phyloP scores from a whole-genome alignment of 2,888 invertebrate genomes.

The Leptothorax acervorum region DNA sequence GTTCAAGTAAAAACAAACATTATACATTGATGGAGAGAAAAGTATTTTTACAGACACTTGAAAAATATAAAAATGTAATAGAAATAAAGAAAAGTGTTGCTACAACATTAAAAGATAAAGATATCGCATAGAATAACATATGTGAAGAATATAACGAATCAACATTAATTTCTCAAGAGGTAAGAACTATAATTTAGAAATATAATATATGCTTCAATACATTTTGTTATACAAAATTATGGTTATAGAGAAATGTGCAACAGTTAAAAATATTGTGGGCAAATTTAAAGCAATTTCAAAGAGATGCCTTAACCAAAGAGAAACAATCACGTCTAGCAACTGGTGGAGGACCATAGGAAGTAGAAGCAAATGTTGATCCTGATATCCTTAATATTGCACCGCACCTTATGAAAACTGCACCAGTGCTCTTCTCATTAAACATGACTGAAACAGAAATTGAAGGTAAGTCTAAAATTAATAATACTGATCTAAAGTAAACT shows the following conservation, averaged over 20 bases:
- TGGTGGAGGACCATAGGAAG: background rate
- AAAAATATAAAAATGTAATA: background rate
- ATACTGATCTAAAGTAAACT: no score
- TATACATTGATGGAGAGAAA: background rate
- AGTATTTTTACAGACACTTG: background rate
- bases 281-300: background rate
- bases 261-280: background rate
- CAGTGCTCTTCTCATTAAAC: background rate
- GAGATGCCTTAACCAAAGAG: background rate
- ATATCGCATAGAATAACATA: background rate
- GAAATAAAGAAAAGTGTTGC: background rate
- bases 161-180: background rate
- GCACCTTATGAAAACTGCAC: background rate
- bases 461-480: background rate
- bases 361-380: background rate
- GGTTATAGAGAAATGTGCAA: background rate
- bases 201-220: background rate
- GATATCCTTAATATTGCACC: background rate
- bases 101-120: background rate
- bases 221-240: background rate
- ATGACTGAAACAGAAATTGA: background rate
- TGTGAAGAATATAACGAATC: background rate
- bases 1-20: background rate
- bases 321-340: background rate
- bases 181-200: constrained; percentile 1